A percentile compares a stretch with the other conserved stretches of the same genome.
Conservation (phyloP, 2,888 invertebrate species). For the Nasonovia ribisnigri region DNA sequence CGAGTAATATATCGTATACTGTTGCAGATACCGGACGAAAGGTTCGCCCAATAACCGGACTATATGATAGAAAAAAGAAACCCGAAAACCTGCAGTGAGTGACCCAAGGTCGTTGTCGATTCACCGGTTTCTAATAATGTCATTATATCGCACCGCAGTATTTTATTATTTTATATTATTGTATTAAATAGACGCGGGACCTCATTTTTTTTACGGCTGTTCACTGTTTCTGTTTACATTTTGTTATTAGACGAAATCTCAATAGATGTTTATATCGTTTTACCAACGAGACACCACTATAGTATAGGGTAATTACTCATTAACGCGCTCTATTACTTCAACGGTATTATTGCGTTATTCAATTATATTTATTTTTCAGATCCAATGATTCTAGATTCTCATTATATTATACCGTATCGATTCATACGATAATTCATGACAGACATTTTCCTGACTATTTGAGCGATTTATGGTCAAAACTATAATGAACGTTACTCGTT, state of each 20-base stretch:
- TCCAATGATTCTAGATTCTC: not conserved
- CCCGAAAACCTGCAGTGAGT: not conserved
- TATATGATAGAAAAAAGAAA: constrained; percentile 6
- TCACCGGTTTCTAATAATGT: constrained; percentile 29
- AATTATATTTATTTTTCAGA: not conserved
- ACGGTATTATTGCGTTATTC: not conserved
- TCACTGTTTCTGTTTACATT: not conserved
- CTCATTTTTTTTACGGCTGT: not conserved
- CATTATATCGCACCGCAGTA: not conserved
- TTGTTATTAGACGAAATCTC: not conserved
- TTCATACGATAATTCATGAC: not conserved
- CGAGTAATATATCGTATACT: not conserved
- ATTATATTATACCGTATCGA: not conserved
- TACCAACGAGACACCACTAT: not conserved
- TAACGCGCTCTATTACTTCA: not conserved
- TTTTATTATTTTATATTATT: not conserved
- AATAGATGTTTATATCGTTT: not conserved
- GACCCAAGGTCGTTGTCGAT: constrained; percentile 33
- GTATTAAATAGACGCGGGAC: not conserved
- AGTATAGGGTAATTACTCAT: not conserved
- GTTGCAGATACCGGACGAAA: not conserved
- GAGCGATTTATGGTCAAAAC: not conserved
- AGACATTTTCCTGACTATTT: not conserved
- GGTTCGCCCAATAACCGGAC: constrained; percentile 43
- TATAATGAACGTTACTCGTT: not conserved